A percentile compares a stretch with the other conserved stretches of the same genome.
These are phyloP conservation scores for Sebastes fasciatus DNA, from an alignment of 2,113 vertebrate species.

Conservation along the genomic window DNA sequence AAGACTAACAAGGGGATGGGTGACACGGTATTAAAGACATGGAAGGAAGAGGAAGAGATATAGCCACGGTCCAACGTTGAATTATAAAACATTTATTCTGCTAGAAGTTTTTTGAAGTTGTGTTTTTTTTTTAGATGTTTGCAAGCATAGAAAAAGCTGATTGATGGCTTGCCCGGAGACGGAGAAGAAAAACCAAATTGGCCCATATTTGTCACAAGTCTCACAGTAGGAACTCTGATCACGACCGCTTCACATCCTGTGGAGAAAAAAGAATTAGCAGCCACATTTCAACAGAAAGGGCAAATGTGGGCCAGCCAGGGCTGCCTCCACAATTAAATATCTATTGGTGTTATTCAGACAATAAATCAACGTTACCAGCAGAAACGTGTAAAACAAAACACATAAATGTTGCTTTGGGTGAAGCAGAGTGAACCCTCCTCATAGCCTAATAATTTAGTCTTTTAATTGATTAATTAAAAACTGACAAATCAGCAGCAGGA, in stretches of 20 bases:
- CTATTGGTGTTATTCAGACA: not conserved
- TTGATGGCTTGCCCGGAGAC: conserved; percentile 66
- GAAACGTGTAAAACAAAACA: not conserved
- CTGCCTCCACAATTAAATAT: too few species aligned
- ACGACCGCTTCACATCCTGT: conserved; percentile 21
- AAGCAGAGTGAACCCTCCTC: not conserved
- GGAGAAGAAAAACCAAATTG: conserved; percentile 52
- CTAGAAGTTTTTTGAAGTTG: conserved; percentile 42
- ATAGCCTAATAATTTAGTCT: not conserved
- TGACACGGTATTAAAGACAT: conserved; percentile 23
- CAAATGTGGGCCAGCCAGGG: conserved; percentile 11
- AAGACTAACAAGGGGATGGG: conserved; percentile 26
- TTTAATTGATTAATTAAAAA: not conserved
- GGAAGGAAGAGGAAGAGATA: conserved; percentile 7
- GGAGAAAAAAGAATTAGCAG: not conserved
- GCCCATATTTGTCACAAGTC: conserved; percentile 64
- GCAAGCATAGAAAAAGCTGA: conserved; percentile 53
- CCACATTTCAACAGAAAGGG: not conserved
- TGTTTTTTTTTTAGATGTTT: conserved; percentile 25
- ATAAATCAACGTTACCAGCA: not conserved
- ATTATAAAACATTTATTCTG: conserved; percentile 71
- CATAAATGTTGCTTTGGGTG: not conserved
- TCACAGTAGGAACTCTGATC: conserved; percentile 43
- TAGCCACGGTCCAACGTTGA: conserved; percentile 12
- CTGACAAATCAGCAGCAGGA: not conserved